Conservation (phyloP, 2,888 invertebrate species). For the Mycogona germanica region DNA sequence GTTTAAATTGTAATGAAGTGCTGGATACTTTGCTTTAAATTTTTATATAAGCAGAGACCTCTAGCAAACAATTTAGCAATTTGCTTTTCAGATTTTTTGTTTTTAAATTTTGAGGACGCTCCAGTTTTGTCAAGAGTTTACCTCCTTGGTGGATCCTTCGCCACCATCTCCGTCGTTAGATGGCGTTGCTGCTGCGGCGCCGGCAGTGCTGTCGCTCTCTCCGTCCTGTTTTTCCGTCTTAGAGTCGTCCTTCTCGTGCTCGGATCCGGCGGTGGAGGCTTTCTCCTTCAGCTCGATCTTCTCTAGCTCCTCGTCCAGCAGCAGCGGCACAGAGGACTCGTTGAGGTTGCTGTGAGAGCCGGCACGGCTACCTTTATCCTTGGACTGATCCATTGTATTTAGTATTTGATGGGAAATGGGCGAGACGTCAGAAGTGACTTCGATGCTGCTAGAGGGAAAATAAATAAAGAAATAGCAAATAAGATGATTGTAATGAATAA, state of each 20-base stretch:
- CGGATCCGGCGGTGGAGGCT: conserved; percentile 19
- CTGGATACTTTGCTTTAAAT: too few relatives aligned
- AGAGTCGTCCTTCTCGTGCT: conserved; percentile 24
- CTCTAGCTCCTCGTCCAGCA: conserved; percentile 24
- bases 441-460: too few relatives aligned
- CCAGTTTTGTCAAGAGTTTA: too few relatives aligned
- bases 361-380: conserved; percentile 24
- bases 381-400: conserved; percentile 16
- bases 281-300: conserved; percentile 27
- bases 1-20: too few relatives aligned
- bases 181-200: conserved; percentile 7
- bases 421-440: too few relatives aligned
- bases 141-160: conserved; percentile 15
- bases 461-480: too few relatives aligned
- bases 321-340: conserved; percentile 27
- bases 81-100: too few relatives aligned
- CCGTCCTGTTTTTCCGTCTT: conserved; percentile 22
- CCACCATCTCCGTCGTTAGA: conserved; percentile 11
- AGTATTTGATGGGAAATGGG: too few relatives aligned
- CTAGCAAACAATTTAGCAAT: too few relatives aligned
- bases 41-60: too few relatives aligned
- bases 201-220: conserved; percentile 14
- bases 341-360: conserved; percentile 28
- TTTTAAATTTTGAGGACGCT: too few relatives aligned
- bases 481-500: too few relatives aligned